Base-by-base conservation (phyloP, 2,888 invertebrate species). In the Melinaea marsaeus region DNA sequence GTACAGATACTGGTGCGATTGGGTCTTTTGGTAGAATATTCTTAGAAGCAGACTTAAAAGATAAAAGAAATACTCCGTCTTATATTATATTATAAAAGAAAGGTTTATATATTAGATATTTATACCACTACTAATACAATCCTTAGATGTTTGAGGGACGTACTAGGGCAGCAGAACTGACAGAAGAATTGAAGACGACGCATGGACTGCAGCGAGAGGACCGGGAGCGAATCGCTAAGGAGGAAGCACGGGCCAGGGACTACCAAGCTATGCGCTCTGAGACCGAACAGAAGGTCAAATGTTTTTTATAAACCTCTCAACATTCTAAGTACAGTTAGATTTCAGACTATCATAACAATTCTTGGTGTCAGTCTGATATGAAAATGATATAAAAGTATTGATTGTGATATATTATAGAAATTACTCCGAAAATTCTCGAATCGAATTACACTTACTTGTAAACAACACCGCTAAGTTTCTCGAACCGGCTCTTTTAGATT, bases 121-220 rank as follows among this genome's bases (percentile, higher is more conserved):
- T 51, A 32, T 32, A 22, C 2, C 1, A 32, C 42, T 35, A 48
- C n/a, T 42, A 42, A 13, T 9, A 3, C 11, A 42, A 35, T 42
- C 32, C 9, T 66, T 69, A 95, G 95, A 95, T 95, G 91, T 94
- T 92, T 77, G 93, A 94, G 79, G 95, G 95, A 0, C 92, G 94
- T 64, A 92, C 94, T 64, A 92, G 93, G 61, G 93, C 94, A 33
- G 91, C 92, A 32, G 94, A 95, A 74, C 80, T 95, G 64, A 95
- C 95, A 1, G 91, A 93, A 61, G 95, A 95, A 84, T 77, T 95
- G 75, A 92, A 94, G 79, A 93, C 93, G 4, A 94, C 92, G 33
- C 93, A 94, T 68, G 94, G 94, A 0, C 89, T 94, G 0, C 92
- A 94, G 74, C 90, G 90, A 48, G 92, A 92, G 48, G 92, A 94